Base-by-base conservation (phyloP, 2,113 vertebrate genomes). In the Ammodytes dubius region DNA sequence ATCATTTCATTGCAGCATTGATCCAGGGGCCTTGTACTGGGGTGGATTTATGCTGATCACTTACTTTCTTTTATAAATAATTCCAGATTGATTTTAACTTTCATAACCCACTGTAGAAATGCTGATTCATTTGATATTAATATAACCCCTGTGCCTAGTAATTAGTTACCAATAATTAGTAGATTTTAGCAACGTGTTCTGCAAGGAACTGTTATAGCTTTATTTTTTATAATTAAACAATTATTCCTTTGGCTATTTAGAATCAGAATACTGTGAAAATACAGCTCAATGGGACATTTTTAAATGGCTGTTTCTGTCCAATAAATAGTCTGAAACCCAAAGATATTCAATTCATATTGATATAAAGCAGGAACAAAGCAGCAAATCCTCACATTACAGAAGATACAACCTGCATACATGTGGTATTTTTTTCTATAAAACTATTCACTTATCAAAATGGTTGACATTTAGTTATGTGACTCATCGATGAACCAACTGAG, bases 21-120 rank as follows among this genome's bases (percentile, higher is more conserved):
- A 77, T 67, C 58, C 54, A 53, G 35, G 17, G 5, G 39, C 42
- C 43, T 7, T 74, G 71, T 42, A 63, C 27, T 61, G 72, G 11
- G 4, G 12, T 67, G 70, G 54, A 67, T 80, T 65, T 67, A 82
- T 77, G 74, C 74, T 72, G 19, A 39, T 59, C 47, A 19, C 0
- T 54, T 52, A 53, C 2, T 42, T 8, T 10, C 27, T 56, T 50
- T 58, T 19, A 50, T 2, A 49, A 6, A 46, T 0, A 58, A 56
- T 53, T 40, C 8, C 37, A 57, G 13, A 8, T 19, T 6, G 13
- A 35, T 54, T 53, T 43, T 19, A n/a, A 12, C 10, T 53, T 47
- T 42, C 5, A 8, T 17, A 49, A 35, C 7, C 6, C 10, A 40
- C 12, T 61, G 13, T 63, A 52, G 58, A 63, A 77, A 53, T 50